These are phyloP conservation scores for Seriola quinqueradiata DNA, from an alignment of 2,113 vertebrate species.

Conservation along the genomic window DNA sequence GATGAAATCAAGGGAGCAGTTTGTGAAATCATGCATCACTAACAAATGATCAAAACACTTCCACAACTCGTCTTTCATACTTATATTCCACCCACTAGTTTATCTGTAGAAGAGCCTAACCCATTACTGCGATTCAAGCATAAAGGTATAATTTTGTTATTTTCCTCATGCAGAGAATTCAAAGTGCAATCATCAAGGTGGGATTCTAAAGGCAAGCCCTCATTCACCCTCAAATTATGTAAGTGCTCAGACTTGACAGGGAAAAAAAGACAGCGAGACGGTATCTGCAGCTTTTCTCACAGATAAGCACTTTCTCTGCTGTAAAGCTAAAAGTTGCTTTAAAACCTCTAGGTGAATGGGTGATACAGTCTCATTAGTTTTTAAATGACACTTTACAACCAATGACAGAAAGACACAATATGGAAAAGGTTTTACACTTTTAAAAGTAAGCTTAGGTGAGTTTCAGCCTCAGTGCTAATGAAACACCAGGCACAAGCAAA, in stretches of 20 bases:
- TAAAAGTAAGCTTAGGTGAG: background rate
- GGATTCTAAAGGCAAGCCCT: conserved; percentile 34
- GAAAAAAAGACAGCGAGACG: background rate
- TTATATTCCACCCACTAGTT: background rate
- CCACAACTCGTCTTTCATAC: background rate
- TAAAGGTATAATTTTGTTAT: conserved; percentile 38
- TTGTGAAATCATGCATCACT: conserved; percentile 12
- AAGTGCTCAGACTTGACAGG: conserved; percentile 24
- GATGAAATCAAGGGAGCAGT: background rate
- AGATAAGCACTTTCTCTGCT: conserved; percentile 35
- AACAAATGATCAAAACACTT: conserved; percentile 35
- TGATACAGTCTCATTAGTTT: conserved; percentile 1
- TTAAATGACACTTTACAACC: background rate
- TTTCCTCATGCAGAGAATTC: conserved; percentile 23
- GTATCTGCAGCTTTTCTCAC: conserved; percentile 28
- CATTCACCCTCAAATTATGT: conserved; percentile 30
- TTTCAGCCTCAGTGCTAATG: background rate
- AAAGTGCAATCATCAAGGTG: conserved; percentile 34
- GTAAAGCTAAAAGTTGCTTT: conserved; percentile 5
- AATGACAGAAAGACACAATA: background rate
- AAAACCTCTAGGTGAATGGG: background rate
- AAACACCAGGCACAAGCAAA: background rate
- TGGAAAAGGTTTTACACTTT: background rate
- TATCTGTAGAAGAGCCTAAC: background rate
- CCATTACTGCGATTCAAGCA: conserved; percentile 9